These are phyloP conservation scores for Rhizoglyphus robini DNA, from an alignment of 1,140 invertebrate species.

Conservation along the genomic window DNA sequence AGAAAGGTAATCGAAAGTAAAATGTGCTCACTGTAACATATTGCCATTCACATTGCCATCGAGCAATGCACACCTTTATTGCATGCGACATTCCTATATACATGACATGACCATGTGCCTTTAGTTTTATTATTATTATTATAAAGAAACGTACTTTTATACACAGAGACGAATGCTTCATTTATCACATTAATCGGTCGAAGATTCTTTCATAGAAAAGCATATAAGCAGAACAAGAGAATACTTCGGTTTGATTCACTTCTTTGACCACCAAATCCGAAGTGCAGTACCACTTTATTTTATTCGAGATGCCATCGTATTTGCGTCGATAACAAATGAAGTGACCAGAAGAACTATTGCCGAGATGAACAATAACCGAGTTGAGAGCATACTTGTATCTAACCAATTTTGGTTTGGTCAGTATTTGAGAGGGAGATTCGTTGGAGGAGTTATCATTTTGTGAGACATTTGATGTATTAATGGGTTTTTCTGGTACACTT, in stretches of 20 bases:
- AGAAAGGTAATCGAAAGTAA: too few species aligned
- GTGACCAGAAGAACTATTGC: conserved; percentile 69
- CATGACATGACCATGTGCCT: too few species aligned
- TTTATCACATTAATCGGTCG: neutral
- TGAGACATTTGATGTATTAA: neutral
- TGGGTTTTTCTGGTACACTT: too few species aligned
- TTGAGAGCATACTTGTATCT: conserved; percentile 50
- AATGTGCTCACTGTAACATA: too few species aligned
- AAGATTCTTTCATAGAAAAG: conserved; percentile 37
- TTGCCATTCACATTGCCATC: too few species aligned
- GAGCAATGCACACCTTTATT: too few species aligned
- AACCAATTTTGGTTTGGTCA: neutral
- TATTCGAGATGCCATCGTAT: conserved; percentile 28
- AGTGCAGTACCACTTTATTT: conserved; percentile 34
- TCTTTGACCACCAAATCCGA: conserved; percentile 37
- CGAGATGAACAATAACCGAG: conserved; percentile 75
- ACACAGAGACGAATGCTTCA: too few species aligned
- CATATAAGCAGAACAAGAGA: conserved; percentile 38
- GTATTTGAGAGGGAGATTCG: too few species aligned
- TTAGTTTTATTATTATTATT: neutral
- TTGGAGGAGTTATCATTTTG: neutral
- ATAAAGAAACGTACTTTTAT: too few species aligned
- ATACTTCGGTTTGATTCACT: conserved; percentile 33
- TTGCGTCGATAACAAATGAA: conserved; percentile 78
- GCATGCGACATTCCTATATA: too few species aligned